Percentiles rank a stretch among this genome's conserved stretches.
These are phyloP conservation scores for Scatophagus argus DNA, from an alignment of 2,113 vertebrate genomes.

Conservation along the genomic window DNA sequence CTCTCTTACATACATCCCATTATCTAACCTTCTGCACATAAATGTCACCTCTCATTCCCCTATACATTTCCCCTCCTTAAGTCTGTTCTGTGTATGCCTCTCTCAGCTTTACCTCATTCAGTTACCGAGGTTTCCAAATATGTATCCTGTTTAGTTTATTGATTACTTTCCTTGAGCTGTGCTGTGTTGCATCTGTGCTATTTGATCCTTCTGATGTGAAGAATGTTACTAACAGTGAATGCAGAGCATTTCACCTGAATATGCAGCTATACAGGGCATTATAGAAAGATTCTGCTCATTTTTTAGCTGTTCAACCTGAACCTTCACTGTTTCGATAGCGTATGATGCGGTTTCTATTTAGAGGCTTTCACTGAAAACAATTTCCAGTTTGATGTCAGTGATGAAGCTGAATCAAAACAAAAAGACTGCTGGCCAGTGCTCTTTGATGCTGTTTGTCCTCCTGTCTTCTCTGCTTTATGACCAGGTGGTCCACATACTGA, in stretches of 20 bases:
- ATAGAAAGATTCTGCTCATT: background rate
- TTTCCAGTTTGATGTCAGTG: background rate
- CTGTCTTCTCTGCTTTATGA: too few species aligned
- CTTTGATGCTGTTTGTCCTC: too few species aligned
- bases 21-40: background rate
- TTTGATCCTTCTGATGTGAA: background rate
- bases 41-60: background rate
- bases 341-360: too few species aligned
- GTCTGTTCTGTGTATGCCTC: background rate
- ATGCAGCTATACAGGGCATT: background rate
- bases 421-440: background rate
- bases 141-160: constrained; percentile 17
- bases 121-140: background rate
- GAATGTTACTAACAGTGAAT: background rate
- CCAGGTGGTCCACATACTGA: too few species aligned
- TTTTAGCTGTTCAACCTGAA: background rate
- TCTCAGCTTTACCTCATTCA: background rate
- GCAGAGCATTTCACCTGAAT: background rate
- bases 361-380: background rate
- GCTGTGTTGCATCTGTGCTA: background rate
- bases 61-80: background rate
- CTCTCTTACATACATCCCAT: background rate
- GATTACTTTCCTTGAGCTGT: constrained; percentile 16
- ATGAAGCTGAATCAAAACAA: background rate
- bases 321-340: background rate